Evolutionary conservation across 2,113 vertebrate species (phyloP).

Genomic region (Labrus mixtus): DNA sequence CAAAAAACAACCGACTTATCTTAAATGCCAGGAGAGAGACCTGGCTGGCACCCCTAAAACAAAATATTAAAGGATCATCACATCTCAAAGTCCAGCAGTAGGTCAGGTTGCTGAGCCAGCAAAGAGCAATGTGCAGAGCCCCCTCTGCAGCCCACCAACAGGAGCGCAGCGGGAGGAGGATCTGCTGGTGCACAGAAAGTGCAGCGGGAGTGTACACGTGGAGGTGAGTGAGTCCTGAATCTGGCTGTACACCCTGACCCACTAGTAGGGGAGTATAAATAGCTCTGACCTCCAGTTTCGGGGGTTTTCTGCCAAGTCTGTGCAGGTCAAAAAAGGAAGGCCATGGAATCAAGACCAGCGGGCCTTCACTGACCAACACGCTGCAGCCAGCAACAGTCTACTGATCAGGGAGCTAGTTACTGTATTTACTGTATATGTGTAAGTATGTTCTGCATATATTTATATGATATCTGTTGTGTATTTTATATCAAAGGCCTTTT

Average conservation of each 20-base stretch:
- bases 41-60: too few relatives aligned
- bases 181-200: neutral
- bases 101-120: conserved; percentile 57
- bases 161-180: conserved; percentile 18
- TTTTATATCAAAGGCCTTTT: too few relatives aligned
- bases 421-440: too few relatives aligned
- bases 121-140: conserved; percentile 56
- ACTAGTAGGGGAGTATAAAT: conserved; percentile 59
- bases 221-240: conserved; percentile 1
- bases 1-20: too few relatives aligned
- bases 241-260: conserved; percentile 68
- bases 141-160: conserved; percentile 70
- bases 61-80: too few relatives aligned
- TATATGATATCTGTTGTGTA: too few relatives aligned
- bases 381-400: neutral
- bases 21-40: too few relatives aligned
- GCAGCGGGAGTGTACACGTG: neutral
- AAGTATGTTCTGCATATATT: too few relatives aligned
- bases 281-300: conserved; percentile 34
- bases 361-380: neutral
- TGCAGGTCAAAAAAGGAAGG: conserved; percentile 17
- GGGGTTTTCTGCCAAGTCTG: conserved; percentile 36
- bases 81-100: conserved; percentile 4
- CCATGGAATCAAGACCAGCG: conserved; percentile 19
- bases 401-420: too few relatives aligned